A percentile compares a stretch with the other conserved stretches of the same genome.
phyloP scores from a whole-genome alignment of 2,888 invertebrate genomes.

The Gymnoscelis rufifasciata region DNA sequence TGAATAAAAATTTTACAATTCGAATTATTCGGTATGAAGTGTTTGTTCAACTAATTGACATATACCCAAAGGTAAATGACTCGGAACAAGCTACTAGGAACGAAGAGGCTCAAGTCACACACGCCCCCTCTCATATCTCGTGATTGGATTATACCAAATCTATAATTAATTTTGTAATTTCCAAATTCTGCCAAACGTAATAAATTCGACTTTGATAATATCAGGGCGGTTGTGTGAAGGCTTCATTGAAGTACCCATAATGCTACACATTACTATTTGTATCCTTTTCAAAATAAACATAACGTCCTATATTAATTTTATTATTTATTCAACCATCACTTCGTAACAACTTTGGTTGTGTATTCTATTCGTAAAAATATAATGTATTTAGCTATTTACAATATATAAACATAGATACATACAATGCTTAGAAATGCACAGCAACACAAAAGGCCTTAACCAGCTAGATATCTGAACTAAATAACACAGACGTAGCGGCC shows the following conservation, averaged over 20 bases:
- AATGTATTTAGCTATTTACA: conserved; percentile 77
- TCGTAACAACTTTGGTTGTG: conserved; percentile 81
- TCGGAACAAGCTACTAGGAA: conserved; percentile 70
- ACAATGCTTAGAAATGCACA: conserved; percentile 80
- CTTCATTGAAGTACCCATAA: conserved; percentile 60
- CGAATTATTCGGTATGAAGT: conserved; percentile 46
- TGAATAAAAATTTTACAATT: conserved; percentile 59
- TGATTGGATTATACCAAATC: conserved; percentile 34
- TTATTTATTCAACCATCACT: conserved; percentile 79
- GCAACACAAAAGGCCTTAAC: conserved; percentile 75
- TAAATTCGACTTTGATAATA: conserved; percentile 71
- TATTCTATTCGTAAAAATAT: conserved; percentile 80
- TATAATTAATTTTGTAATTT: conserved; percentile 34
- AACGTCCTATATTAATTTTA: conserved; percentile 75
- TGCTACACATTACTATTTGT: conserved; percentile 56
- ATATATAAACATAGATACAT: conserved; percentile 79
- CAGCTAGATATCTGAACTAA: conserved; percentile 64
- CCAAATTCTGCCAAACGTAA: conserved; percentile 61
- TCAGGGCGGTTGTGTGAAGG: conserved; percentile 74
- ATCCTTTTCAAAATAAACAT: conserved; percentile 72
- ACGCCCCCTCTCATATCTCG: conserved; percentile 40
- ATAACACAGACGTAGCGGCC: conserved; percentile 74
- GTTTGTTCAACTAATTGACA: conserved; percentile 69
- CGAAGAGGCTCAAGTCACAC: conserved; percentile 55
- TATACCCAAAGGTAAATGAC: conserved; percentile 56